Evolutionary conservation across 2,113 vertebrate species (phyloP), one percentile per base, ranked within the genome.

Genomic region (Rostratula benghalensis): DNA sequence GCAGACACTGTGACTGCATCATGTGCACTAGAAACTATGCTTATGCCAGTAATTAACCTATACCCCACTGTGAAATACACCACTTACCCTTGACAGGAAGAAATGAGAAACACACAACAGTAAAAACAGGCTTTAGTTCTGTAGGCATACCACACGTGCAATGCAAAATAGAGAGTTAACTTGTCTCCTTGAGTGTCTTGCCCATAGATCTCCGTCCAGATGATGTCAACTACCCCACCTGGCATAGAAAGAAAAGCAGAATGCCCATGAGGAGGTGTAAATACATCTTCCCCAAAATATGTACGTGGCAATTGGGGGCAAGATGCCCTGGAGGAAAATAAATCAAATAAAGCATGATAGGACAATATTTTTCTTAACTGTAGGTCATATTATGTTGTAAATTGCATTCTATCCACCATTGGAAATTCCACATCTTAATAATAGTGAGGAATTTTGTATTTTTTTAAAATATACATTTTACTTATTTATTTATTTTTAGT

Each of bases 1-100:
- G 89, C 89, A 95, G 89, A 71, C 48, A 43, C 35, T 61, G 31
- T 81, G 83, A 61, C 63, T 73, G 48, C 35, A 89, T 53, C 48
- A 30, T 13, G 35, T 79, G 81, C 56, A 69, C 27, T 20, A 82
- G 48, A 89, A 89, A 54, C 45, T 45, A 28, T 46, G 35, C 30
- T 91, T 78, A 69, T 50, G 81, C 27, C 77, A 71, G 13, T 76
- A 95, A 94, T 95, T 96, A 95, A 93, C 85, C 70, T 93, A 48
- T 83, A 83, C n/a, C 18, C 23, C 56, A 27, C 74, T 76, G 77
- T 71, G 89, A 79, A 93, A 68, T 31, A 27, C 22, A 57, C 53
- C 24, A 28, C 77, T 93, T 96, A 60, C 35, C 89, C 89, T 93
- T 95, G 69, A 48, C 22, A 45, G 0, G 2, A 78, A 70, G 51